Percentiles rank a stretch among this genome's conserved stretches.
Conservation (phyloP, 2,113 vertebrate genomes). For the Lampris megalopsis region DNA sequence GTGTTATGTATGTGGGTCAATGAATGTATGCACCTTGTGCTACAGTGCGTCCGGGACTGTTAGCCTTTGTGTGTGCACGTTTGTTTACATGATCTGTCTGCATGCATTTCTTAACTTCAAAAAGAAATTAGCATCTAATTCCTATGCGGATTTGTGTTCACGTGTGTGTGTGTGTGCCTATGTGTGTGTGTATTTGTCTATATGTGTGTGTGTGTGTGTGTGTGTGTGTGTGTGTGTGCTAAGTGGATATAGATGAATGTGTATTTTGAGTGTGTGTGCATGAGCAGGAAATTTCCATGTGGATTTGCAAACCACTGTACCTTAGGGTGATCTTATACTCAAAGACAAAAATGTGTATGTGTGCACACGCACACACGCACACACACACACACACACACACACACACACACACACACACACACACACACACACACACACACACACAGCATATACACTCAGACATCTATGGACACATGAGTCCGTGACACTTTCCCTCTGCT, state of each 20-base stretch:
- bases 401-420: constrained; percentile 20
- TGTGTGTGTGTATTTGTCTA: constrained; percentile 11
- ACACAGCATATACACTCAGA: too few relatives aligned
- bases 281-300: too few relatives aligned
- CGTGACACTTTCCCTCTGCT: too few relatives aligned
- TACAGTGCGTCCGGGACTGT: neutral
- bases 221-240: too few relatives aligned
- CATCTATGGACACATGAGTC: too few relatives aligned
- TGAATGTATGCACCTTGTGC: too few relatives aligned
- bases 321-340: too few relatives aligned
- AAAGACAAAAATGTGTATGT: constrained; percentile 9
- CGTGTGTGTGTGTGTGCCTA: constrained; percentile 4
- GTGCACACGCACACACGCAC: constrained; percentile 21
- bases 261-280: too few relatives aligned
- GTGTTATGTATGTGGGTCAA: too few relatives aligned
- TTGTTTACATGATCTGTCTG: neutral
- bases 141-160: constrained; percentile 5
- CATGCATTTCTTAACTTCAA: constrained; percentile 21
- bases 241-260: too few relatives aligned
- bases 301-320: too few relatives aligned
- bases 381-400: constrained; percentile 9
- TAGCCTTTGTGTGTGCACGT: too few relatives aligned
- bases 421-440: neutral
- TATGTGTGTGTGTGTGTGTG: constrained; percentile 7
- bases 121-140: constrained; percentile 28